Conservation (phyloP, 2,113 vertebrate genomes). For the Cottus gobio region DNA sequence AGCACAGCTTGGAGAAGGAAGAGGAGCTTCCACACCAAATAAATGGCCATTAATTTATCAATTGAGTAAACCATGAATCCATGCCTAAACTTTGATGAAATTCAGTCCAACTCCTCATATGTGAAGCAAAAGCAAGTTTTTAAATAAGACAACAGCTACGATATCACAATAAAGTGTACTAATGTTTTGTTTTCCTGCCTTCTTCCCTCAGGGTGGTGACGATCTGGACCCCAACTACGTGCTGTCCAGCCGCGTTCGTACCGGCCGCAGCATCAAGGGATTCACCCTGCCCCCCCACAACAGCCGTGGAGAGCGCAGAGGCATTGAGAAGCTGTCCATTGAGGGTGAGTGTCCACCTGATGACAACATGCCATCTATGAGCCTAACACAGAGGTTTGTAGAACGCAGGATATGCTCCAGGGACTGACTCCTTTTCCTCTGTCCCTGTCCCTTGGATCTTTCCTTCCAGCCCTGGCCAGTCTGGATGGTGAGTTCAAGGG, state of each 20-base stretch:
- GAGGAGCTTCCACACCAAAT: neutral
- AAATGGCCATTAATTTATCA: neutral
- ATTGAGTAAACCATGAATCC: neutral
- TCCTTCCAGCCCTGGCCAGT: conserved; percentile 86
- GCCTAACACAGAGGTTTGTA: neutral
- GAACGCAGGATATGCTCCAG: neutral
- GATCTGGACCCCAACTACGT: conserved; percentile 94
- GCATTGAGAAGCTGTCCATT: conserved; percentile 89
- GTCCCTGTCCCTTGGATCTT: too few species aligned
- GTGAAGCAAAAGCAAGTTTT: neutral
- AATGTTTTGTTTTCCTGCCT: neutral
- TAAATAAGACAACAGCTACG: neutral
- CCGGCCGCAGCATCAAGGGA: conserved; percentile 94
- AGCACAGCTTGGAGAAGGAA: neutral
- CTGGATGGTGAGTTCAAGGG: conserved; percentile 94
- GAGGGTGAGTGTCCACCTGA: conserved; percentile 80
- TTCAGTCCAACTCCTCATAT: neutral
- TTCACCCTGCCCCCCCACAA: conserved; percentile 93
- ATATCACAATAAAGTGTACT: neutral
- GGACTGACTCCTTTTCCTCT: neutral
- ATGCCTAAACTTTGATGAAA: neutral
- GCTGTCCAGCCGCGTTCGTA: conserved; percentile 92
- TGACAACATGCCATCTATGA: neutral
- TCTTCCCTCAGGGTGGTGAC: conserved; percentile 85
- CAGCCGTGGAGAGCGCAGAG: conserved; percentile 93